Evolutionary conservation across 2,888 invertebrate species (phyloP), one percentile per base, ranked within the genome.

Genomic region (Aporophyla nigra): DNA sequence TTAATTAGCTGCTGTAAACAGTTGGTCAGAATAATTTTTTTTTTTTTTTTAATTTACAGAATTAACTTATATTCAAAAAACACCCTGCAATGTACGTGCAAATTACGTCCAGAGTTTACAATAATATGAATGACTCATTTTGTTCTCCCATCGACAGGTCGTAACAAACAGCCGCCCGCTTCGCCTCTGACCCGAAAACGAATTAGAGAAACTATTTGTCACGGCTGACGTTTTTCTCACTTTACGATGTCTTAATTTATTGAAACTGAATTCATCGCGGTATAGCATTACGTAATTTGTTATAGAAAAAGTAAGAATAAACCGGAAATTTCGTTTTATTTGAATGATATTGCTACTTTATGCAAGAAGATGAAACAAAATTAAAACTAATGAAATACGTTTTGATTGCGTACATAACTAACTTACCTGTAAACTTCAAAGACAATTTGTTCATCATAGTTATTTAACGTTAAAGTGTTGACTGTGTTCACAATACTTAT

Each of bases 141-240:
- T 10, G 16, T 77, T 77, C 66, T 54, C 51, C 67, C 54, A 83
- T 80, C 59, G 77, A 75, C 80, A 77, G 69, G n/a, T 70, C 67
- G 72, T 80, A 78, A 89, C 83, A 80, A 85, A 88, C 76, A 53
- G 78, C 69, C 77, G 40, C 54, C 71, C 73, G 66, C 54, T 78
- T 82, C 86, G 80, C 88, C 87, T 89, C 78, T 85, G 85, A 85
- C 87, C 82, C 68, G 71, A 75, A 78, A 81, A 73, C 78, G 77
- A 84, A 83, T 84, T 80, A 77, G 69, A 83, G 75, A 78, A 80
- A 79, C 87, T 74, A 87, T 88, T 86, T 77, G 82, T 83, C 76
- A 87, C 83, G 75, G 62, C 53, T 76, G 82, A 79, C 72, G 73
- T 76, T 86, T 82, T 84, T 79, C 77, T 84, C 72, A 78, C 66